Base-by-base conservation (phyloP, 2,113 vertebrate species). In the Trinectes maculatus region DNA sequence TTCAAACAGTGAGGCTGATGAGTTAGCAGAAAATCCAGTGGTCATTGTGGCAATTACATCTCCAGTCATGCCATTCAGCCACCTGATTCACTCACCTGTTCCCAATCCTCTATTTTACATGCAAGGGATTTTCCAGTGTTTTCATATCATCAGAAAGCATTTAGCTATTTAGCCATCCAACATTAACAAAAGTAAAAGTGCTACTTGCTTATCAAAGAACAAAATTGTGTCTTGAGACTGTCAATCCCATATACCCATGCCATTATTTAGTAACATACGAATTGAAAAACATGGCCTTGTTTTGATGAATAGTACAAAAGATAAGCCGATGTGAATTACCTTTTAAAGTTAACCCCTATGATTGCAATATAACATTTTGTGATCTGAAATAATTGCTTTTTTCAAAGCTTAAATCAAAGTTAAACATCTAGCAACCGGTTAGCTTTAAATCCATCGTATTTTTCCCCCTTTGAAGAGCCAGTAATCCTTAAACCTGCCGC, bases 401-500 rank as follows among this genome's bases (percentile, higher is more conserved):
- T 6, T 19, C 40, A 40, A 39, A 4, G 5, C 15, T 16, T 7
- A 1, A 31, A 61, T 54, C 58, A 64, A 65, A 74, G 48, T 36
- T 68, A 19, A 68, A 71, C 31, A 64, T 56, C 44, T 25, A 31
- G 39, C 3, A 39, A 58, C 29, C 31, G 34, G 36, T 64, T 57
- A 61, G 69, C 43, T 75, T 65, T 48, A 71, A 62, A 80, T 71
- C 55, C 28, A 42, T 69, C 33, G n/a, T 37, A n/a, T 52, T 61
- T 66, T 57, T 75, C 68, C 39, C 7, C 8, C n/a, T 61, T 42
- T 44, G 16, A 72, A 65, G 51, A 62, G n/a, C 15, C 48, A 19
- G 43, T 73, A 70, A 67, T 74, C 55, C 42, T 44, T 42, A 74
- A 37, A 43, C 4, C 74, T 57, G 52, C 59, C 2, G 2, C 36